Evolutionary conservation across 2,113 vertebrate species (phyloP).

Genomic region (Cephalopholis sonnerati): DNA sequence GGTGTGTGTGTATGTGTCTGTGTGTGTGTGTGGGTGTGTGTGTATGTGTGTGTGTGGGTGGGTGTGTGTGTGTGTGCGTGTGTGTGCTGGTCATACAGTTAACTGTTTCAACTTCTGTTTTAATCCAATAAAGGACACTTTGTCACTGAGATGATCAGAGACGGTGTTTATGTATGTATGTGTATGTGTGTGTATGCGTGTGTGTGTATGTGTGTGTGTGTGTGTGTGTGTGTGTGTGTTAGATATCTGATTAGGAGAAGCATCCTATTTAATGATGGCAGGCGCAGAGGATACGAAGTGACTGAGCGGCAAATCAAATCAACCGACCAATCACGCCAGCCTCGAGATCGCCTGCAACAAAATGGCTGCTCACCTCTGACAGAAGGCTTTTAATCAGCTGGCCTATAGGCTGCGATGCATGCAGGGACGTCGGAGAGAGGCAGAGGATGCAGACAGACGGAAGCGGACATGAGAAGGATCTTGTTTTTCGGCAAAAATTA

Average conservation of each 20-base stretch:
- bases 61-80: conserved; percentile 19
- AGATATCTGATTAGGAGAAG: conserved; percentile 71
- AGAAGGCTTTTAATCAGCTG: conserved; percentile 69
- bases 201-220: conserved; percentile 24
- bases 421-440: neutral
- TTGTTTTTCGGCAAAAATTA: neutral
- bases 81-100: conserved; percentile 13
- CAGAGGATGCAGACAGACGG: too few species aligned
- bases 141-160: conserved; percentile 32
- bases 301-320: conserved; percentile 76
- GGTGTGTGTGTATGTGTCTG: conserved; percentile 13
- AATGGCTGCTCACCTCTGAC: conserved; percentile 47
- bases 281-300: conserved; percentile 66
- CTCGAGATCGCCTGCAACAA: conserved; percentile 37
- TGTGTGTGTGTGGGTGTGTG: conserved; percentile 14
- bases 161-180: conserved; percentile 13
- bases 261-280: conserved; percentile 73
- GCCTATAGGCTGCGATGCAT: conserved; percentile 19
- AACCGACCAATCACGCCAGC: conserved; percentile 57
- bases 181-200: too few species aligned
- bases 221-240: conserved; percentile 13
- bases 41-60: conserved; percentile 14
- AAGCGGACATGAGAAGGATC: too few species aligned
- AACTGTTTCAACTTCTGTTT: conserved; percentile 50
- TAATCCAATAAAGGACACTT: conserved; percentile 68